phyloP scores from a whole-genome alignment of 2,113 vertebrate genomes.

The Empidonax traillii region DNA sequence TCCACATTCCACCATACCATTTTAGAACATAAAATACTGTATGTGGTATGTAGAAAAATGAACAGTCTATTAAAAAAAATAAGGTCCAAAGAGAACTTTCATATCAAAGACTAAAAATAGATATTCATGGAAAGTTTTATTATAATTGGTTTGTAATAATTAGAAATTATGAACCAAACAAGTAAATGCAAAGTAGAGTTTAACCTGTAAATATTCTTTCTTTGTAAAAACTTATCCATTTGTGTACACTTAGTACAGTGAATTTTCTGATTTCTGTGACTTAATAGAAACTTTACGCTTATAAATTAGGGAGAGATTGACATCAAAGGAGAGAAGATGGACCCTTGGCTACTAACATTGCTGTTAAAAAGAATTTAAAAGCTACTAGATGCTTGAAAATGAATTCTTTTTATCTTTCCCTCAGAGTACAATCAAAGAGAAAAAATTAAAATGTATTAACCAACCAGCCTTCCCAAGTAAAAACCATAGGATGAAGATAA shows the following conservation, averaged over 20 bases:
- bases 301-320: not conserved
- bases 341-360: not conserved
- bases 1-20: slow-evolving; percentile 20
- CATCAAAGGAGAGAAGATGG: not conserved
- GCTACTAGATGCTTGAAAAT: not conserved
- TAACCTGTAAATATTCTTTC: not conserved
- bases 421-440: not conserved
- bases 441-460: not conserved
- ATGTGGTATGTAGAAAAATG: slow-evolving; percentile 13
- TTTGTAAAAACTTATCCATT: not conserved
- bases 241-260: not conserved
- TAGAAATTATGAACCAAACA: not conserved
- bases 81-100: not conserved
- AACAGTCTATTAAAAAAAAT: not conserved
- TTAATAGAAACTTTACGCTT: not conserved
- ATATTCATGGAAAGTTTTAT: not conserved
- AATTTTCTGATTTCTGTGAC: not conserved
- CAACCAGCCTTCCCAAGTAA: not conserved
- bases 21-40: slow-evolving; percentile 5
- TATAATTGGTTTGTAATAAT: not conserved
- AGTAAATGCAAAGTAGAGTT: not conserved
- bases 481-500: not conserved
- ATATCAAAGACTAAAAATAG: not conserved
- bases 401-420: not conserved
- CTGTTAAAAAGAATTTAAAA: not conserved